Conservation (phyloP, 2,888 invertebrate species). For the Lysandra coridon region DNA sequence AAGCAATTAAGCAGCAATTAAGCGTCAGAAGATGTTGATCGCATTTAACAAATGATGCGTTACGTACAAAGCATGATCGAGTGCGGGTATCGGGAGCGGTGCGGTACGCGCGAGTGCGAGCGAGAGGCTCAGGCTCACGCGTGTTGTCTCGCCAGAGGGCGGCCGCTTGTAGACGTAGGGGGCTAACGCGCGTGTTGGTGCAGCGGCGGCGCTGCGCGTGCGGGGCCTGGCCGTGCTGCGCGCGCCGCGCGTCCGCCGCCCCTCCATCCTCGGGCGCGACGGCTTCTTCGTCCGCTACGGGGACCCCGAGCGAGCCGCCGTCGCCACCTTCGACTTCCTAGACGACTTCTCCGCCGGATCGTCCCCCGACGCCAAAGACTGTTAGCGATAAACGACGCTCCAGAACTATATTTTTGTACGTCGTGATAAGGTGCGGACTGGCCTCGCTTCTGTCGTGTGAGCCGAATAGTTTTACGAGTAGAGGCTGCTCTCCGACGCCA, state of each 20-base stretch:
- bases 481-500: slow-evolving; percentile 45
- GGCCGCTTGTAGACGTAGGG: slow-evolving; percentile 54
- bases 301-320: slow-evolving; percentile 87
- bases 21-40: background rate
- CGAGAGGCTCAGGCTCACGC: slow-evolving; percentile 47
- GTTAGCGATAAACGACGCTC: slow-evolving; percentile 43
- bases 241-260: slow-evolving; percentile 76
- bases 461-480: slow-evolving; percentile 51
- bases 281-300: slow-evolving; percentile 90
- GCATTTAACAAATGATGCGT: background rate
- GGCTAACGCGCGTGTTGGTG: slow-evolving; percentile 56
- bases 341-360: slow-evolving; percentile 81
- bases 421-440: slow-evolving; percentile 41
- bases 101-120: slow-evolving; percentile 43
- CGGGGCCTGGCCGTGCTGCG: slow-evolving; percentile 80
- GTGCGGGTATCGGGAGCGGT: slow-evolving; percentile 39
- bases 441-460: slow-evolving; percentile 56
- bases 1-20: background rate
- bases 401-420: slow-evolving; percentile 43
- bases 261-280: slow-evolving; percentile 87
- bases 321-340: slow-evolving; percentile 90
- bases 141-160: slow-evolving; percentile 56
- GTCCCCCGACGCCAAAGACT: slow-evolving; percentile 73
- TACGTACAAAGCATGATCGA: slow-evolving; percentile 8
- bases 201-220: slow-evolving; percentile 82